Conservation (phyloP, 2,888 invertebrate genomes). For the Chrysotoxum bicinctum region DNA sequence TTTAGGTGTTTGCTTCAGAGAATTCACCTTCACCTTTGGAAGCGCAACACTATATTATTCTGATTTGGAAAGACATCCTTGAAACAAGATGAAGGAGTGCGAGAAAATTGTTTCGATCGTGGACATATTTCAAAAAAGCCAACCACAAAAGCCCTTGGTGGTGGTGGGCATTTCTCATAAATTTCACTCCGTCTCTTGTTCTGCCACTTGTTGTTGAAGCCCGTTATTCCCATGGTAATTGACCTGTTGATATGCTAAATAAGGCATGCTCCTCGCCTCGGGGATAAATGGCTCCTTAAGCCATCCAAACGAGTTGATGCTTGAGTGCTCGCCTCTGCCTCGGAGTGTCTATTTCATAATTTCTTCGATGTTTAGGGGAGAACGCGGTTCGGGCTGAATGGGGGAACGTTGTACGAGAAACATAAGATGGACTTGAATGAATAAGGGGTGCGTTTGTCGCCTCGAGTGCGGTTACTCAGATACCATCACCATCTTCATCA, state of each 20-base stretch:
- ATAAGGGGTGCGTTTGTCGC: conserved; percentile 51
- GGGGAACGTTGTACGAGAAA: background rate
- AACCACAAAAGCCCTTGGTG: background rate
- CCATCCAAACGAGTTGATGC: conserved; percentile 65
- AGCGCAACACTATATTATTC: background rate
- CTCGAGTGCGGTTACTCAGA: conserved; percentile 44
- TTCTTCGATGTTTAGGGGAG: conserved; percentile 25
- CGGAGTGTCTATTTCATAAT: conserved; percentile 67
- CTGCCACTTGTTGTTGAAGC: conserved; percentile 60
- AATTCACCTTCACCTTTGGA: conserved; percentile 19
- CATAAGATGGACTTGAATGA: conserved; percentile 34
- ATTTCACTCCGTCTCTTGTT: conserved; percentile 19
- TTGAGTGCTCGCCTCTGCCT: conserved; percentile 60
- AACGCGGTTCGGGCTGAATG: background rate
- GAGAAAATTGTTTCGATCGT: conserved; percentile 17
- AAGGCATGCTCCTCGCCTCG: conserved; percentile 64
- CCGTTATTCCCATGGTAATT: conserved; percentile 65
- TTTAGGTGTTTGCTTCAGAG: background rate
- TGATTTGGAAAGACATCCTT: background rate
- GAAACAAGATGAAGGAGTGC: background rate
- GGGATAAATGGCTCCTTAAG: conserved; percentile 60
- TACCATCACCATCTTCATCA: conserved; percentile 12
- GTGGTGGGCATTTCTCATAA: conserved; percentile 51
- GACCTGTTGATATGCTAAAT: conserved; percentile 71
- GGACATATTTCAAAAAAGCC: background rate